Evolutionary conservation across 1,140 invertebrate genomes (phyloP).

Genomic region (Lasioglossum baleicum): DNA sequence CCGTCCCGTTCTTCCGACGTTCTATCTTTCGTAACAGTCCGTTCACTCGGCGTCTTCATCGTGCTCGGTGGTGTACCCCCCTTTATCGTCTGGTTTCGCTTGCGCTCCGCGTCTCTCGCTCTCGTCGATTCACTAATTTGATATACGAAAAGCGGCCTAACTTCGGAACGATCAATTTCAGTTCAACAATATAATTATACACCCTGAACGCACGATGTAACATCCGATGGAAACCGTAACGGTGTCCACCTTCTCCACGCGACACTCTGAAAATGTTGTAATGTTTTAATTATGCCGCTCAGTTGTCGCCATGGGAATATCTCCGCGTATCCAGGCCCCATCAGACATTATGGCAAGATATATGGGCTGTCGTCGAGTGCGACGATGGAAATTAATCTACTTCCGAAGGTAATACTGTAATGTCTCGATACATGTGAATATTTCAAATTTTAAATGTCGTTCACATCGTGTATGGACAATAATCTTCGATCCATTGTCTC

Average conservation of each 20-base stretch:
- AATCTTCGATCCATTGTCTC: too few species aligned
- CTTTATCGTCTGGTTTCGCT: too few species aligned
- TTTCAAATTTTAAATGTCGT: too few species aligned
- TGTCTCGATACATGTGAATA: neutral
- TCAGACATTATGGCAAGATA: constrained; percentile 3
- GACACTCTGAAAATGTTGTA: neutral
- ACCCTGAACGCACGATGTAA: neutral
- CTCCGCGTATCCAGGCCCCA: neutral
- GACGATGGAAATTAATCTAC: neutral
- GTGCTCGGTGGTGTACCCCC: neutral
- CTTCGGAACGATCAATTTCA: constrained; percentile 40
- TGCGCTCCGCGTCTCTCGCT: neutral
- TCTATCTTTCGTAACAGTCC: constrained; percentile 27
- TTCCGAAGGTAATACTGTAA: neutral
- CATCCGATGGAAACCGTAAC: constrained; percentile 11
- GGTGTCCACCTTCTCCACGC: neutral
- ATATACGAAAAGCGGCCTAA: constrained; percentile 51
- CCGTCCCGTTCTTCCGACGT: neutral
- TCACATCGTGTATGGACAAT: too few species aligned
- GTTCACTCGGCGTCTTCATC: constrained; percentile 40
- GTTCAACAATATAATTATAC: constrained; percentile 45
- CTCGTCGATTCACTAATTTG: constrained; percentile 55
- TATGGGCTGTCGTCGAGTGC: neutral
- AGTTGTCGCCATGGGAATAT: neutral
- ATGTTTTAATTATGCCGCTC: constrained; percentile 4